phyloP scores from a whole-genome alignment of 2,888 invertebrate genomes.

The Troides aeacus region DNA sequence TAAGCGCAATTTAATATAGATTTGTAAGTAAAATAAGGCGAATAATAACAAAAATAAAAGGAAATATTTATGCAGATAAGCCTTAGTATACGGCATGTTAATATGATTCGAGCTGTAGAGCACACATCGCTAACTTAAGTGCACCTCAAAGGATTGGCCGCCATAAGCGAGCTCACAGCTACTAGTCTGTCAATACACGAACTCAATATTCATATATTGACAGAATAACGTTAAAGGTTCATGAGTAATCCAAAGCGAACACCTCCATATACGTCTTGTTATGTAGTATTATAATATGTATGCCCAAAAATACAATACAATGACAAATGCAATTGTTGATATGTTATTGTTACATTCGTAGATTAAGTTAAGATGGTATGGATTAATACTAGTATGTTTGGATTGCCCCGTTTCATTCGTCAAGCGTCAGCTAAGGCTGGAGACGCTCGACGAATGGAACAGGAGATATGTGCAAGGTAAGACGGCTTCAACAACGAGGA shows the following conservation, averaged over 20 bases:
- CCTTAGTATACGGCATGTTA: constrained; percentile 18
- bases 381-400: no score
- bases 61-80: constrained; percentile 21
- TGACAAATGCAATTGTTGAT: background rate
- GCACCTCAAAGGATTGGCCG: constrained; percentile 53
- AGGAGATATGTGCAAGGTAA: no score
- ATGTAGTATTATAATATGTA: background rate
- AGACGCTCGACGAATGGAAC: no score
- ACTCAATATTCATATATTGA: constrained; percentile 10
- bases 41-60: constrained; percentile 30
- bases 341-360: no score
- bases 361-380: no score
- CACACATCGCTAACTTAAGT: constrained; percentile 51
- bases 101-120: constrained; percentile 23
- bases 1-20: constrained; percentile 36
- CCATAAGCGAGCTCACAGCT: constrained; percentile 47
- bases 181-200: constrained; percentile 32
- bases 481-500: no score
- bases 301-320: background rate
- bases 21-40: constrained; percentile 35
- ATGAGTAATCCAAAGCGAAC: background rate
- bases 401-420: no score
- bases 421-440: no score
- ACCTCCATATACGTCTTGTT: background rate
- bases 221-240: constrained; percentile 4